phyloP scores from a whole-genome alignment of 2,888 invertebrate genomes.

The Brachylomia viminalis region DNA sequence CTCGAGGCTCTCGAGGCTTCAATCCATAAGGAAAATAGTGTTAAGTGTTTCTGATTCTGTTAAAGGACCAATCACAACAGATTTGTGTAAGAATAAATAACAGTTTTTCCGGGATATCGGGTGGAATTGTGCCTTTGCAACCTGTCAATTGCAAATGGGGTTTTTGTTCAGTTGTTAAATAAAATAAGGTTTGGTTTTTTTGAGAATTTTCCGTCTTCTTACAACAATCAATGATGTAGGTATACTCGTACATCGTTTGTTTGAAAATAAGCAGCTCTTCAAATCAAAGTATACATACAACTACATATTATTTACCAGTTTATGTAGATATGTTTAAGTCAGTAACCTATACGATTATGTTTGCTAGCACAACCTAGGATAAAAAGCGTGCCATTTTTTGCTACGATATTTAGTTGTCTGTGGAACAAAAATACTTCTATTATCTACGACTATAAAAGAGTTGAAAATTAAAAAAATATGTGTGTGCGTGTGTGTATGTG shows the following conservation, averaged over 20 bases:
- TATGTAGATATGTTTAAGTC: background rate
- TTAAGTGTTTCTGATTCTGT: background rate
- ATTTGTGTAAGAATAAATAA: background rate
- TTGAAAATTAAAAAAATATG: background rate
- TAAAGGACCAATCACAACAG: background rate
- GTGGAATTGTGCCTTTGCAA: background rate
- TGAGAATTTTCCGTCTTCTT: background rate
- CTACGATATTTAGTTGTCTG: background rate
- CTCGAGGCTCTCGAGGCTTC: background rate
- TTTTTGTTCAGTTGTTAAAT: background rate
- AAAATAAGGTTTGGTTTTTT: background rate
- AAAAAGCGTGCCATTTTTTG: background rate
- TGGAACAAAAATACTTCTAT: background rate
- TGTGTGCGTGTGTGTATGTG: too few species aligned
- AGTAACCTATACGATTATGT: background rate
- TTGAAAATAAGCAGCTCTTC: background rate
- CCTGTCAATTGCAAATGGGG: background rate
- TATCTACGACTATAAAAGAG: background rate
- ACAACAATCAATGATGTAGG: background rate
- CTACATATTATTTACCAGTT: background rate
- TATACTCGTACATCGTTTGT: too few species aligned
- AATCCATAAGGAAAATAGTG: background rate
- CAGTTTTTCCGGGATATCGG: background rate
- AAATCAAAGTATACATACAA: background rate
- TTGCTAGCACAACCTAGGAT: background rate